phyloP scores from a whole-genome alignment of 2,888 invertebrate genomes.

The Athalia circularis region DNA sequence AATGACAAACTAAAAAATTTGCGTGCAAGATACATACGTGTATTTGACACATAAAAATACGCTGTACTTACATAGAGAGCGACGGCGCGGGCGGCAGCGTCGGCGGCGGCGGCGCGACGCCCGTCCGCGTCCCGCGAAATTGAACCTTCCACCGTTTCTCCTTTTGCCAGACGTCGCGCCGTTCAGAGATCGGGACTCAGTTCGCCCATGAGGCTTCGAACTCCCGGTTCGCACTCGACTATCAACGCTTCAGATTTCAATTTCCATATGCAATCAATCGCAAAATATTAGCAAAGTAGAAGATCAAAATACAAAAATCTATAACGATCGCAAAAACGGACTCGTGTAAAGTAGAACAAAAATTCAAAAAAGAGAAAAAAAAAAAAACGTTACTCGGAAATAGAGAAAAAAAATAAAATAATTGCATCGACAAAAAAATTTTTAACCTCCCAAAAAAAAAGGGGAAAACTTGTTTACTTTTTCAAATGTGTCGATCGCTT shows the following conservation, averaged over 20 bases:
- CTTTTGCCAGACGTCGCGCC: conserved; percentile 22
- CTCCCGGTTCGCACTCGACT: conserved; percentile 15
- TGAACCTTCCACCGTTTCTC: conserved; percentile 13
- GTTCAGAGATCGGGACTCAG: conserved; percentile 15
- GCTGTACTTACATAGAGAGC: neutral
- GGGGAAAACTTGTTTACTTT: too few species aligned
- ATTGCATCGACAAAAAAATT: neutral
- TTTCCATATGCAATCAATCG: neutral
- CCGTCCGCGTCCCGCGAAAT: conserved; percentile 42
- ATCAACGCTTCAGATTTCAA: neutral
- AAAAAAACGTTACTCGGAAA: neutral
- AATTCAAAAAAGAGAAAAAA: neutral
- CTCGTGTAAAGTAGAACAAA: too few species aligned
- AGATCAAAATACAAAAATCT: neutral
- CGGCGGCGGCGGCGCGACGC: neutral
- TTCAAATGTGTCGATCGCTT: too few species aligned
- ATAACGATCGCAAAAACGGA: too few species aligned
- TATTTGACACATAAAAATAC: too few species aligned
- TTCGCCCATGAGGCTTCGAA: conserved; percentile 32
- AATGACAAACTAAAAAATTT: too few species aligned
- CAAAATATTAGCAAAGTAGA: neutral
- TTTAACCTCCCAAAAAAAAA: neutral
- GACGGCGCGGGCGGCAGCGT: conserved; percentile 27
- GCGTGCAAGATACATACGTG: too few species aligned
- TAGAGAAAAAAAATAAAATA: neutral